Base-by-base conservation (phyloP, 2,888 invertebrate genomes). In the Pseudoips prasinana region DNA sequence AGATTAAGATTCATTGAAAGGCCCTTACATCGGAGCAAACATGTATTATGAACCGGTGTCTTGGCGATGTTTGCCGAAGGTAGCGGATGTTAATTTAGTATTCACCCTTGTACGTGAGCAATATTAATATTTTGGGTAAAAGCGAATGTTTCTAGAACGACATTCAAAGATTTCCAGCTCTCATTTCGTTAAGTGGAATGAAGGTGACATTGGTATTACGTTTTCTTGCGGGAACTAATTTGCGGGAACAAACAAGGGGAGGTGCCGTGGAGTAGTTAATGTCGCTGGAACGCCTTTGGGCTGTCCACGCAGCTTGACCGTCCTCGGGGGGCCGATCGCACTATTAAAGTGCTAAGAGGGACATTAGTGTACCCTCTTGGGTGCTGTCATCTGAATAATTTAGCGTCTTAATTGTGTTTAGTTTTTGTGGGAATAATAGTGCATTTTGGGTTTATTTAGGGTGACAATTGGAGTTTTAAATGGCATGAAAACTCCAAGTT, bases 311-410 rank as follows among this genome's bases (percentile, higher is more conserved):
- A 56, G 73, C 78, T 79, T 85, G 85, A 85, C 85, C 85, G 74
- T 60, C 66, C 70, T 58, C 64, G 52, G 49, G 77, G 79, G 80
- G 73, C 64, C 42, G 39, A 43, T 62, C 63, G 63, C 68, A 80
- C 87, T 84, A 87, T 87, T 84, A 83, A 86, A 86, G 86, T 83
- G 86, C 85, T 87, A 87, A 88, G 84, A 84, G 86, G 74, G 84
- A 66, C 77, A 84, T 87, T 85, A 86, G 68, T 69, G 62, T 56
- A 73, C 76, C 77, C 81, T 72, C 75, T 60, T 59, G 83, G 81
- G 84, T 39, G 58, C 67, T 76, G 77, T 81, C 80, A 71, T 78
- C 75, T 77, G 84, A 78, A 84, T 86, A 84, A 84, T 78, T 84
- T 84, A 75, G 78, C 77, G 76, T 73, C 72, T 76, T 85, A 84